Conservation (phyloP, 2,113 vertebrate species). For the Colossoma macropomum region DNA sequence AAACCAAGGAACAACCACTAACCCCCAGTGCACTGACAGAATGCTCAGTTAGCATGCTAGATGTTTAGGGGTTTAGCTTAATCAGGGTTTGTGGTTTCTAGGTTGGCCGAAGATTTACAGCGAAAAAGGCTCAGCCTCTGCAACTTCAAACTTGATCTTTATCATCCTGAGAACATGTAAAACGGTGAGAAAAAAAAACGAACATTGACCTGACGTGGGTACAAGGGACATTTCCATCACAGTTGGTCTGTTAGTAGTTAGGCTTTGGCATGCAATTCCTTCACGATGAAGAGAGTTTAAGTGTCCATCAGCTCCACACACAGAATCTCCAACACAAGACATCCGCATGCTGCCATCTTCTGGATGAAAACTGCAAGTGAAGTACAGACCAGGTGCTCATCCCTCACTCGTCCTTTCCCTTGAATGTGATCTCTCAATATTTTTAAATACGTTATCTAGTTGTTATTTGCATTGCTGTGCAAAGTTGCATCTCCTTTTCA, state of each 20-base stretch:
- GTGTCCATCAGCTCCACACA: conserved; percentile 9
- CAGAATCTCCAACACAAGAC: conserved; percentile 52
- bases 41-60: neutral
- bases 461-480: neutral
- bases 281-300: neutral
- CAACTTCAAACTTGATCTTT: conserved; percentile 3
- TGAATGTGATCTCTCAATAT: conserved; percentile 40
- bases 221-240: neutral
- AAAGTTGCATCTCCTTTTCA: neutral
- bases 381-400: conserved; percentile 41
- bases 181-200: neutral
- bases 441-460: conserved; percentile 13
- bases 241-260: neutral
- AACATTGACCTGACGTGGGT: neutral
- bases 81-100: neutral
- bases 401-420: neutral
- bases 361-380: conserved; percentile 62
- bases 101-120: neutral
- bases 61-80: neutral
- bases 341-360: conserved; percentile 65
- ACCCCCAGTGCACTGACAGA: neutral
- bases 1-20: neutral
- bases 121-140: neutral
- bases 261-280: neutral
- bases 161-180: neutral